These are phyloP conservation scores for Gallinago paraguaiae DNA, from an alignment of 2,113 vertebrate genomes.

Conservation along the genomic window DNA sequence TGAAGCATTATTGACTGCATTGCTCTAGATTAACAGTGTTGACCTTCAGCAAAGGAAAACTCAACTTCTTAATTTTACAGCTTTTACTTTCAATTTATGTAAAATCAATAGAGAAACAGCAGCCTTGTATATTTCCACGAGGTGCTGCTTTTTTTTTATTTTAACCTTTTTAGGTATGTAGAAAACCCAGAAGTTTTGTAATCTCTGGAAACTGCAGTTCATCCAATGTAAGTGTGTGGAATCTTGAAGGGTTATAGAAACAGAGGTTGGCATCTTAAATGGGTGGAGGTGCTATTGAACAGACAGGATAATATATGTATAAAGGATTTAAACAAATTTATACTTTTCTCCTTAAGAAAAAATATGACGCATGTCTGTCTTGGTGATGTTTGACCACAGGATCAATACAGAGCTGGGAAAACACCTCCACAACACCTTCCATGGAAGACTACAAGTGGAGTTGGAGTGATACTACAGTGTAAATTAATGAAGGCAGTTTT, in stretches of 20 bases:
- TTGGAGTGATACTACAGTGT: background rate
- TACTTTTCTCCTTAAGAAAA: background rate
- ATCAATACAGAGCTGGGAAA: background rate
- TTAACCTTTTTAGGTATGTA: background rate
- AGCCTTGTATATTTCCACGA: background rate
- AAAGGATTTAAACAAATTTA: background rate
- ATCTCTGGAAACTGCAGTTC: background rate
- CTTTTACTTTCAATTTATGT: background rate
- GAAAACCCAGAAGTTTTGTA: background rate
- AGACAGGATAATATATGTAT: background rate
- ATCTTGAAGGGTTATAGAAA: background rate
- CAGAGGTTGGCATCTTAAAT: background rate
- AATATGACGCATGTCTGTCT: background rate
- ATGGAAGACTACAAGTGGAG: background rate
- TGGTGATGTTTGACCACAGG: background rate
- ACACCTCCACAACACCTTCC: background rate
- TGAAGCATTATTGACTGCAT: background rate
- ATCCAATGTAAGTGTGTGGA: background rate
- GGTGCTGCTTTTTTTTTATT: background rate
- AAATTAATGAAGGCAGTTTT: background rate
- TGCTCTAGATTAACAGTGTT: background rate
- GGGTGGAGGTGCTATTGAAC: background rate
- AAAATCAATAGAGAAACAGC: background rate
- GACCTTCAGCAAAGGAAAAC: background rate
- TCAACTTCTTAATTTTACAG: background rate